Base-by-base conservation (phyloP, 2,797 vertebrate genomes). In the Siniperca scherzeri region DNA sequence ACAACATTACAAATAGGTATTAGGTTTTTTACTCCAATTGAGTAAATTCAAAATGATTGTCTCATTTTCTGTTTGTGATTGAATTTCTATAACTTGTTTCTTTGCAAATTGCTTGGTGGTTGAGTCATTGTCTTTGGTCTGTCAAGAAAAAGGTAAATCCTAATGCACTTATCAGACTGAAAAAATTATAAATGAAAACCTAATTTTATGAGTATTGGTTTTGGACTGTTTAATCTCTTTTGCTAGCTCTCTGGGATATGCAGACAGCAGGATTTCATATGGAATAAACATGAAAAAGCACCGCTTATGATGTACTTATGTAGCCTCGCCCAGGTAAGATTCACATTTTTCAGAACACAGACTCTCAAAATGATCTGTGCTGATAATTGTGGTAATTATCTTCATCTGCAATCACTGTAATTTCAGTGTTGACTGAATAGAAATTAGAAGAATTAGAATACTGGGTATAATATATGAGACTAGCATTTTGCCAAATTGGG, bases 391-490 rank as follows among this genome's bases (percentile, higher is more conserved):
- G 5, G 30, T 21, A 68, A 40, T 79, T 74, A 61, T 57, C 52
- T 55, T 19, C 27, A 12, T 22, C 40, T 74, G n/a, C 14, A 46
- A 61, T 71, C 60, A 42, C 50, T 59, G 30, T 74, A 44, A 80
- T 80, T 77, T 71, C 16, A 61, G 66, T 42, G 40, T 50, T 70
- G 19, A 3, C 14, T 75, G 72, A 64, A 19, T 57, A 46, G 50
- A 60, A 70, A 30, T 30, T 30, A 30, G 30, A 30, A 30, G 30
- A 30, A 30, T 3, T 30, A 30, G 30, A 78, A 57, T 36, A 60
- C 16, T 22, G 38, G 55, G 16, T 44, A 2, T 82, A 22, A 76
- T 75, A 70, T 10, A 3, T 69, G 8, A 74, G 21, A 56, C 14
- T 17, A 21, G 40, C 14, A 62, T 70, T 66, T 46, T 62, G 56